These are phyloP conservation scores for Abramis brama DNA, from an alignment of 2,113 vertebrate genomes.

Conservation along the genomic window DNA sequence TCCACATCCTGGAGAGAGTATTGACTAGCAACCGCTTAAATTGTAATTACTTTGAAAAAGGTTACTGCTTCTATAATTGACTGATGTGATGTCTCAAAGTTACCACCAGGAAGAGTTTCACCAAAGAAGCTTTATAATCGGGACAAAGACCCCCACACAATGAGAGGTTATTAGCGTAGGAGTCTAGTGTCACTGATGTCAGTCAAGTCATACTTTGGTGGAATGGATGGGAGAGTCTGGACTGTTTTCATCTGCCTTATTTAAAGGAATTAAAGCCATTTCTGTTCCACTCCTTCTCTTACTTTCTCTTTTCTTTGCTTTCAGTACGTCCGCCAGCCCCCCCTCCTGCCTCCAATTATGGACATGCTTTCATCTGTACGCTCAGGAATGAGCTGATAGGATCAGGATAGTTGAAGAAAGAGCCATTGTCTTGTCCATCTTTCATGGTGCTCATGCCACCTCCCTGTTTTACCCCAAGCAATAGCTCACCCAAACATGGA, in stretches of 20 bases:
- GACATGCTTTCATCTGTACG: constrained; percentile 76
- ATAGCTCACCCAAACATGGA: background rate
- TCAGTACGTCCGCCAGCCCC: constrained; percentile 72
- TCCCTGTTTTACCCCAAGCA: constrained; percentile 39
- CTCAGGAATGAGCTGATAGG: constrained; percentile 79
- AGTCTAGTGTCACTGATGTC: constrained; percentile 72
- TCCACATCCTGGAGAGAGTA: background rate
- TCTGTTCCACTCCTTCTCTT: constrained; percentile 66
- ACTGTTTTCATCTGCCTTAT: constrained; percentile 74
- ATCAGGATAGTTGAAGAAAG: constrained; percentile 79
- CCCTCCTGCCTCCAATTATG: constrained; percentile 73
- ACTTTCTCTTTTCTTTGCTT: constrained; percentile 63
- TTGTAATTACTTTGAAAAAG: background rate
- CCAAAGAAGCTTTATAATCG: constrained; percentile 58
- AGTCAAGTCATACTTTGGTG: constrained; percentile 65
- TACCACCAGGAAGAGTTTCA: background rate
- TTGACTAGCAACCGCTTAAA: background rate
- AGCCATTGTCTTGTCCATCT: constrained; percentile 68
- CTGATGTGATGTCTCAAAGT: constrained; percentile 18
- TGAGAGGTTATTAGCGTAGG: constrained; percentile 73
- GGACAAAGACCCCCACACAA: constrained; percentile 65
- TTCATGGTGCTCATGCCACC: constrained; percentile 36
- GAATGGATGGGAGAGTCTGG: constrained; percentile 22
- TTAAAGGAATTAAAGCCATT: constrained; percentile 76
- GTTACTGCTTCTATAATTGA: background rate